These are phyloP conservation scores for Saccopteryx leptura DNA, from an alignment of 2,113 vertebrate species.

Conservation along the genomic window DNA sequence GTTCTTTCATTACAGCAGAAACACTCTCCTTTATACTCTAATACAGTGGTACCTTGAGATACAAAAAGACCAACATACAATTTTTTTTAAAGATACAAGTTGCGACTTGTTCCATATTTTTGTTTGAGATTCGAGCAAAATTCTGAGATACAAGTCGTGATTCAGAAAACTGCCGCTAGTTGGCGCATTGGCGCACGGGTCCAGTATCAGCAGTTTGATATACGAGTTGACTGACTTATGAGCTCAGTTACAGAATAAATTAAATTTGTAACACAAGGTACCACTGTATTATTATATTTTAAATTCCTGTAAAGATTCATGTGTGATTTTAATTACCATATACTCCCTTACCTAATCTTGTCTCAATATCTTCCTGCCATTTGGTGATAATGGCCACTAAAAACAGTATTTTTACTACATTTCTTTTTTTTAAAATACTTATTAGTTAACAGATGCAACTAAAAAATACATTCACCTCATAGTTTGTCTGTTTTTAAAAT, in stretches of 20 bases:
- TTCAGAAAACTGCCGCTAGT: too few species aligned
- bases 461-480: not conserved
- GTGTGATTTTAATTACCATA: constrained; percentile 7
- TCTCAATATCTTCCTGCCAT: not conserved
- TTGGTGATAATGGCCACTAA: not conserved
- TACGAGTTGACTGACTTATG: too few species aligned
- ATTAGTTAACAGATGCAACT: not conserved
- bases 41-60: too few species aligned
- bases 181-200: too few species aligned
- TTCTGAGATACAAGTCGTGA: too few species aligned
- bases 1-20: not conserved
- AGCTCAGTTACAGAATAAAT: too few species aligned
- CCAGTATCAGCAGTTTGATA: too few species aligned
- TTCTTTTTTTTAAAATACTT: not conserved
- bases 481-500: not conserved
- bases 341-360: not conserved
- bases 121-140: too few species aligned
- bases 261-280: too few species aligned
- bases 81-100: too few species aligned
- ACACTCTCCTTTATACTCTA: not conserved
- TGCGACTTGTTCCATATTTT: too few species aligned
- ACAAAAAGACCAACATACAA: too few species aligned
- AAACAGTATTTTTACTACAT: constrained; percentile 27
- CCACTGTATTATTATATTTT: not conserved
- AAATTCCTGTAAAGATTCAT: not conserved